Base-by-base conservation (phyloP, 2,888 invertebrate species). In the Rhamphomyia laevipes region DNA sequence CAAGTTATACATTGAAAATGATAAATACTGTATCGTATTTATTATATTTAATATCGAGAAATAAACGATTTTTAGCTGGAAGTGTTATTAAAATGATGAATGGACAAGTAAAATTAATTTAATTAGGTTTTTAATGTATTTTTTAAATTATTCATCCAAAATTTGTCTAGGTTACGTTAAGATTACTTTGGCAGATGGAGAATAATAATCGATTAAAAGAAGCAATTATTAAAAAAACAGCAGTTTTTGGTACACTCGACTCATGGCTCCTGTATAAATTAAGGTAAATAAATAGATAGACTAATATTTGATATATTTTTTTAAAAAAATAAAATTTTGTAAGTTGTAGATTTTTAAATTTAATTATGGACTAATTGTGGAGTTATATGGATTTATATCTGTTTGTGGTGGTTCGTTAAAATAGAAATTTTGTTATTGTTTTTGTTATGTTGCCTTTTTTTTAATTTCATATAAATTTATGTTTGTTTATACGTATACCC, bases 191-290 rank as follows among this genome's bases (percentile, higher is more conserved):
- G 87, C 82, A 81, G 21, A 67, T 93, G 33, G 74, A 84, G 58
- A 82, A 90, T 60, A 76, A 86, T 51, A 72, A 78, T 12, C 77
- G 77, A 43, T 73, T 94, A 52, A 78, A 79, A 61, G 70, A 76
- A 55, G 86, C 84, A 1, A 70, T 82, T 6, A 66, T 71, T 53
- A 70, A 72, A 45, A 77, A 81, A 37, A 76, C 81, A 55, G 84
- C 85, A 1, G 76, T 84, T 67, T 87, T 90, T 68, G 89, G 93
- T 7, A 87, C 92, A 2, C 73, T 97, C 47, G 97, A 97, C 64
- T 89, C 93, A 0, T 99, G 94, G 93, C 74, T 97, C 45, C 65
- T 95, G 47, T 84, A 91, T 73, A 88, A 86, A 73, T 72, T 94
- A 46, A 85, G 65, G 59, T 58, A 53, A 38, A n/a, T 51, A 9